A percentile compares a stretch with the other conserved stretches of the same genome.
Conservation (phyloP, 2,888 invertebrate species). For the Latrodectus elegans region DNA sequence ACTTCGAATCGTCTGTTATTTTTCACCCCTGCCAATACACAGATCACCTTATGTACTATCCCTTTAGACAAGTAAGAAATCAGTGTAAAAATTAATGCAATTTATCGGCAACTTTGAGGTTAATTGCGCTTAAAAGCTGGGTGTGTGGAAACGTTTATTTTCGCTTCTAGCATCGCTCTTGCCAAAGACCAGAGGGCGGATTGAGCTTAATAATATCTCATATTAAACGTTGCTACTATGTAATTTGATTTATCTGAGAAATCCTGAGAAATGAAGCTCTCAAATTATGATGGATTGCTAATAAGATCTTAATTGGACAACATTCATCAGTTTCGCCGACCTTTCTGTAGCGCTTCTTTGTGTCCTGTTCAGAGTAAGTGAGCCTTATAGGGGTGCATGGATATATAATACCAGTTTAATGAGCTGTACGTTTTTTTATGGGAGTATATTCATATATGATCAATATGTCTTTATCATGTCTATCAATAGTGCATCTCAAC, state of each 20-base stretch:
- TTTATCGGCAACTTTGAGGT: conserved; percentile 37
- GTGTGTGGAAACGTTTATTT: conserved; percentile 43
- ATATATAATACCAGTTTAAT: too few relatives aligned
- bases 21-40: too few relatives aligned
- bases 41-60: not conserved
- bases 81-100: conserved; percentile 16
- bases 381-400: too few relatives aligned
- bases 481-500: too few relatives aligned
- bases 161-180: conserved; percentile 9
- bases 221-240: conserved; percentile 42
- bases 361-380: too few relatives aligned
- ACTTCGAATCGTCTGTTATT: too few relatives aligned
- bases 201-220: conserved; percentile 28
- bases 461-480: too few relatives aligned
- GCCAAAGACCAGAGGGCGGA: conserved; percentile 22
- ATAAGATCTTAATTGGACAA: conserved; percentile 28
- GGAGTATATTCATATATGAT: too few relatives aligned
- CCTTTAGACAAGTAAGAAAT: not conserved
- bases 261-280: conserved; percentile 13
- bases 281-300: conserved; percentile 40
- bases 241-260: conserved; percentile 43
- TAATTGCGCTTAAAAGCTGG: conserved; percentile 56
- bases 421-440: too few relatives aligned
- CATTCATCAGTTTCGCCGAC: conserved; percentile 9
- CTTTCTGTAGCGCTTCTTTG: too few relatives aligned